A percentile compares a stretch with the other conserved stretches of the same genome.
Evolutionary conservation across 1,140 invertebrate genomes (phyloP).

Genomic region (Phocides pigmalion): DNA sequence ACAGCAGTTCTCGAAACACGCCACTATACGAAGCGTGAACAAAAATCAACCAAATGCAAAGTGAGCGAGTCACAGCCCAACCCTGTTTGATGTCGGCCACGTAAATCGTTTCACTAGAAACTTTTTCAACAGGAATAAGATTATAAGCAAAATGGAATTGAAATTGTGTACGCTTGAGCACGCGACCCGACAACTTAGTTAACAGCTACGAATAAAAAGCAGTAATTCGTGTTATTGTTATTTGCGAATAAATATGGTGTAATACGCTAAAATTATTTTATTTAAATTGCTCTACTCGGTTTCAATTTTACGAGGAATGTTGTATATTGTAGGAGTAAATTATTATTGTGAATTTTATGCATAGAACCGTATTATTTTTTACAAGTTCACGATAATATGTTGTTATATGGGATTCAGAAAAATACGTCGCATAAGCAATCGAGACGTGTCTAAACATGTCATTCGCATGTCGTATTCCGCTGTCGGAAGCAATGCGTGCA

Average conservation of each 20-base stretch:
- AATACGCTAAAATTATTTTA: conserved; percentile 23
- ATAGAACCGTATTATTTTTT: background rate
- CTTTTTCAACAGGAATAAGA: conserved; percentile 4
- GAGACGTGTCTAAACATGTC: conserved; percentile 13
- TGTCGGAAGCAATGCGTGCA: conserved; percentile 14
- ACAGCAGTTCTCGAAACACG: background rate
- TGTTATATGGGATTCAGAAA: background rate
- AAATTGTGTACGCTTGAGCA: conserved; percentile 6
- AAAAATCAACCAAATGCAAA: background rate
- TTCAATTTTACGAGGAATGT: conserved; percentile 11
- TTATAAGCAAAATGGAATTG: conserved; percentile 6
- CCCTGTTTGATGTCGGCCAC: background rate
- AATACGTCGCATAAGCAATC: conserved; percentile 19
- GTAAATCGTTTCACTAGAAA: conserved; percentile 10
- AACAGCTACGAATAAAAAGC: conserved; percentile 14
- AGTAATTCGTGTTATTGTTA: conserved; percentile 21
- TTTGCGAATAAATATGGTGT: conserved; percentile 10
- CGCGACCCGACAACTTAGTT: conserved; percentile 14
- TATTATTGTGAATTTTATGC: background rate
- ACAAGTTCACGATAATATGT: background rate
- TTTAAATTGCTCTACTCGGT: conserved; percentile 16
- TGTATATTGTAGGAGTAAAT: background rate
- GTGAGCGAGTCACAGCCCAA: background rate
- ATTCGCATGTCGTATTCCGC: conserved; percentile 4
- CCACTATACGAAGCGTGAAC: background rate